A percentile compares a stretch with the other conserved stretches of the same genome.
These are phyloP conservation scores for Ctenosaura bakeri DNA, from an alignment of 2,797 vertebrate species.

Conservation along the genomic window DNA sequence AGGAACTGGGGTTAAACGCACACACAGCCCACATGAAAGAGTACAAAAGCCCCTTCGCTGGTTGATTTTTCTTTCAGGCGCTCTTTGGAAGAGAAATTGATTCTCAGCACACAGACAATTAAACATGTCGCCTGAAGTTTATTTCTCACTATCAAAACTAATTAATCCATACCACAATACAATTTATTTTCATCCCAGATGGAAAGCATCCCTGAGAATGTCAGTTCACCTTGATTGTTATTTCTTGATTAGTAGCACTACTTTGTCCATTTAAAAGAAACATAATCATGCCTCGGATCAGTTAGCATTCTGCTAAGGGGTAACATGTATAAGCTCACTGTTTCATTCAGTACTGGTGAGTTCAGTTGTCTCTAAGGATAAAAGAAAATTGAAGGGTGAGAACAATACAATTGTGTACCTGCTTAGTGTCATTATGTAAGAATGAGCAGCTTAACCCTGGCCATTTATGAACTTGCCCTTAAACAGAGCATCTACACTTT, in stretches of 20 bases:
- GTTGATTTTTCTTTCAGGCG: constrained; percentile 66
- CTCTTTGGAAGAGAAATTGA: constrained; percentile 69
- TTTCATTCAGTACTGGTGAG: not conserved
- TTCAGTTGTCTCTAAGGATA: too few relatives aligned
- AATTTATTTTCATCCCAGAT: constrained; percentile 58
- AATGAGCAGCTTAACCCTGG: not conserved
- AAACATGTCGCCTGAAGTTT: constrained; percentile 74
- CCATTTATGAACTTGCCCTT: not conserved
- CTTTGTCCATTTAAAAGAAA: constrained; percentile 25
- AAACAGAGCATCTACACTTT: not conserved
- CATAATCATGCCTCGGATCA: not conserved
- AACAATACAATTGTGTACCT: not conserved
- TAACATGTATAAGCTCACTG: not conserved
- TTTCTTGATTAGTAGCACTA: constrained; percentile 27
- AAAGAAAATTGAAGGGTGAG: too few relatives aligned
- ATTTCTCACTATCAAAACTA: constrained; percentile 75
- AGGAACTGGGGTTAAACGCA: constrained; percentile 56
- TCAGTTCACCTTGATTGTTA: constrained; percentile 45
- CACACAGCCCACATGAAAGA: not conserved
- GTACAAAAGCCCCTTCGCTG: constrained; percentile 58
- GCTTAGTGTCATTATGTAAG: not conserved
- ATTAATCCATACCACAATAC: constrained; percentile 70
- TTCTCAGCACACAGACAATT: constrained; percentile 74
- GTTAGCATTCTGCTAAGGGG: not conserved
- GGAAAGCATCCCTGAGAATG: constrained; percentile 56